phyloP scores from a whole-genome alignment of 2,888 invertebrate genomes.

The Conchocele bisecta region DNA sequence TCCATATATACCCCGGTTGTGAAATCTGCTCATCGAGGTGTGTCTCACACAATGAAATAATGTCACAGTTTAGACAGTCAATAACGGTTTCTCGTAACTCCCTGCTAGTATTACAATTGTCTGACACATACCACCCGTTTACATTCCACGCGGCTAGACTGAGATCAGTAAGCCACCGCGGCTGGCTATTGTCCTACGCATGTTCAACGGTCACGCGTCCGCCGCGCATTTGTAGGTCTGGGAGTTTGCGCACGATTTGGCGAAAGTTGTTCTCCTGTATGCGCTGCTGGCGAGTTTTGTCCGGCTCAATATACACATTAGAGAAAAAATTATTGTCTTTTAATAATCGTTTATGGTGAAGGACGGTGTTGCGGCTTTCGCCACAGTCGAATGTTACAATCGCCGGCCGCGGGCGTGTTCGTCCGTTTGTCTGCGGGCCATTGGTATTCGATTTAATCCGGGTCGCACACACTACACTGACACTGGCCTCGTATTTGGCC shows the following conservation, averaged over 20 bases:
- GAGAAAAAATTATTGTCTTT: background rate
- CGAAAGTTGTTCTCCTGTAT: background rate
- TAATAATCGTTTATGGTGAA: background rate
- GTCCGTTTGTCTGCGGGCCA: no score
- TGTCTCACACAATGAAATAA: background rate
- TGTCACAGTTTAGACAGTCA: background rate
- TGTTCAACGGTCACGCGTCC: background rate
- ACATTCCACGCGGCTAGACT: background rate
- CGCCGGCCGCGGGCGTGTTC: background rate
- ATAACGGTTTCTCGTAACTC: background rate
- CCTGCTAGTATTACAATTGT: background rate
- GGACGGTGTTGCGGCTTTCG: background rate
- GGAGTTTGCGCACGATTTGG: background rate
- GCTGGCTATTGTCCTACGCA: background rate
- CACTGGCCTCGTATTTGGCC: no score
- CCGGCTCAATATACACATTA: background rate
- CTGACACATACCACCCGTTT: background rate
- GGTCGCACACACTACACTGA: no score
- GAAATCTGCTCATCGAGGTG: background rate
- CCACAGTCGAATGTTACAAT: background rate
- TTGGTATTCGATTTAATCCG: no score
- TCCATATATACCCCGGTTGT: background rate
- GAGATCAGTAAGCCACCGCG: background rate
- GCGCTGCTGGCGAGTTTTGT: background rate
- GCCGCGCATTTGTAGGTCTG: background rate